A percentile compares a stretch with the other conserved stretches of the same genome.
phyloP scores from a whole-genome alignment of 2,888 invertebrate species.

The Tenthredo amoena region DNA sequence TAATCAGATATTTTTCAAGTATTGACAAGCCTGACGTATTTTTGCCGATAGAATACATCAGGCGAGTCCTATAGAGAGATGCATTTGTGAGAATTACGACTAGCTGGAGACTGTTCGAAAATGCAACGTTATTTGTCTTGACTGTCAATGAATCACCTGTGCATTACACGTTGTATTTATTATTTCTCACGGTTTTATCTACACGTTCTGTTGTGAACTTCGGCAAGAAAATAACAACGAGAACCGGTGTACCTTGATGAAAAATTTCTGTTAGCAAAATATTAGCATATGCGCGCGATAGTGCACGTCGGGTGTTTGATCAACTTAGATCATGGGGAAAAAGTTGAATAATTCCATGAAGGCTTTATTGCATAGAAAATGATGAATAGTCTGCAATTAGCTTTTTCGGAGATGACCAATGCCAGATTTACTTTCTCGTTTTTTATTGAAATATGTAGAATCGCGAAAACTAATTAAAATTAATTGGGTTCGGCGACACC shows the following conservation, averaged over 20 bases:
- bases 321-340: background rate
- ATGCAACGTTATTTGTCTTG: background rate
- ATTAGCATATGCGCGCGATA: background rate
- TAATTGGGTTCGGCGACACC: background rate
- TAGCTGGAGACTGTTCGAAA: slow-evolving; percentile 4
- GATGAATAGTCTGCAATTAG: background rate
- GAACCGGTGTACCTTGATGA: background rate
- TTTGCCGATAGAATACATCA: background rate
- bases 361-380: background rate
- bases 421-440: background rate
- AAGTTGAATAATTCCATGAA: background rate
- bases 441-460: background rate
- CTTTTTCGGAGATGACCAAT: background rate
- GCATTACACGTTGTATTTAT: background rate
- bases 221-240: background rate
- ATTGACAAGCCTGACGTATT: background rate
- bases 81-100: background rate
- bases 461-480: background rate
- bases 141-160: slow-evolving; percentile 7
- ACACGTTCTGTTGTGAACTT: background rate
- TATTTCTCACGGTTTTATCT: background rate
- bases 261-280: background rate
- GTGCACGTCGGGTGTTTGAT: background rate
- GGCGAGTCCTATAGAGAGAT: background rate
- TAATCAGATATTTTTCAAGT: background rate